Evolutionary conservation across 2,888 invertebrate species (phyloP).

Genomic region (Stenoptilia bipunctidactyla): DNA sequence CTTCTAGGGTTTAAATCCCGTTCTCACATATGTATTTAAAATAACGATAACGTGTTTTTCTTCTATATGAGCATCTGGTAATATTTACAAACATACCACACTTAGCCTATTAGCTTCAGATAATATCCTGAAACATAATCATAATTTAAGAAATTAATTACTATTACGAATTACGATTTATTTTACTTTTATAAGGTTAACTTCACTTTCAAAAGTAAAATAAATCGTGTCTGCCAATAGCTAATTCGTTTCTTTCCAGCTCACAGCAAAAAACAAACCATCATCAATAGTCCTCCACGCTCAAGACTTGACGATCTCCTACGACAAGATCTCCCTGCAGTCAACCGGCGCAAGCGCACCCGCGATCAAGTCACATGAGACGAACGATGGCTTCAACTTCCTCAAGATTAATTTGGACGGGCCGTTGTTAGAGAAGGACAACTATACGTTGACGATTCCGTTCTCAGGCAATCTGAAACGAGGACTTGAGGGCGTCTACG

Average conservation of each 20-base stretch:
- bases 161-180: no score
- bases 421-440: conserved; percentile 43
- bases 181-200: no score
- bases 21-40: no score
- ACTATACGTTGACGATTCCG: conserved; percentile 71
- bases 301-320: conserved; percentile 68
- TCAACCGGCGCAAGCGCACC: conserved; percentile 20
- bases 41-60: no score
- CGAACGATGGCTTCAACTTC: conserved; percentile 73
- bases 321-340: conserved; percentile 29
- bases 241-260: conserved; percentile 45
- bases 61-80: no score
- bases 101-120: no score
- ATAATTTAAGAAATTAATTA: no score
- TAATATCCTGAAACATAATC: no score
- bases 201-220: no score
- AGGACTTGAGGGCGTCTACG: conserved; percentile 78
- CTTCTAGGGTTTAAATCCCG: no score
- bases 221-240: no score
- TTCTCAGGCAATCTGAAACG: conserved; percentile 73
- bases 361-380: conserved; percentile 21
- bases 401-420: conserved; percentile 66
- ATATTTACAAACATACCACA: no score
- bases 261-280: conserved; percentile 59
- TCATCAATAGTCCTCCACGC: conserved; percentile 76